phyloP scores from a whole-genome alignment of 2,888 invertebrate genomes.

The Ophion ellenae region DNA sequence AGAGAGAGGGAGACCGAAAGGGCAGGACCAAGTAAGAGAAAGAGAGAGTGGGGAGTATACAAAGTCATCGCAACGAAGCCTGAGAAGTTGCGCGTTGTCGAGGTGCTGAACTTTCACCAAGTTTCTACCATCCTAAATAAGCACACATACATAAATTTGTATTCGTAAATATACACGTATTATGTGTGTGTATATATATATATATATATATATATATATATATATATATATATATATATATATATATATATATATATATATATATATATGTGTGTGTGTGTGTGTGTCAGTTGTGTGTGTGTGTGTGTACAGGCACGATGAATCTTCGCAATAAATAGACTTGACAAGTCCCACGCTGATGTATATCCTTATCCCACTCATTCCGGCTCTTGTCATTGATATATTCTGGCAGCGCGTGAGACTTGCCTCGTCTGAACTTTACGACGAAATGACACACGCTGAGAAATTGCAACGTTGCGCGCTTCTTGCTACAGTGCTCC shows the following conservation, averaged over 20 bases:
- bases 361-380: constrained; percentile 45
- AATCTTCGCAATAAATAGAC: constrained; percentile 10
- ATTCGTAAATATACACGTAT: background rate
- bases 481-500: background rate
- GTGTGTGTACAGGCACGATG: background rate
- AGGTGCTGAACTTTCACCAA: constrained; percentile 63
- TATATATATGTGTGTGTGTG: too few relatives aligned
- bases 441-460: background rate
- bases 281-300: background rate
- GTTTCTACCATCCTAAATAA: constrained; percentile 46
- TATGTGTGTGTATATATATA: background rate
- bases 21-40: background rate
- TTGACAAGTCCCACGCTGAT: constrained; percentile 30
- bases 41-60: constrained; percentile 17
- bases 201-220: too few relatives aligned
- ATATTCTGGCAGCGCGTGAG: constrained; percentile 26
- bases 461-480: background rate
- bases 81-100: constrained; percentile 55
- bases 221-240: background rate
- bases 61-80: constrained; percentile 51
- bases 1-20: background rate
- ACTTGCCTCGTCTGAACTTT: constrained; percentile 19
- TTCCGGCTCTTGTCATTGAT: constrained; percentile 49
- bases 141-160: background rate
- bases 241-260: background rate